phyloP scores from a whole-genome alignment of 2,888 invertebrate species.

The Philaethria dido region DNA sequence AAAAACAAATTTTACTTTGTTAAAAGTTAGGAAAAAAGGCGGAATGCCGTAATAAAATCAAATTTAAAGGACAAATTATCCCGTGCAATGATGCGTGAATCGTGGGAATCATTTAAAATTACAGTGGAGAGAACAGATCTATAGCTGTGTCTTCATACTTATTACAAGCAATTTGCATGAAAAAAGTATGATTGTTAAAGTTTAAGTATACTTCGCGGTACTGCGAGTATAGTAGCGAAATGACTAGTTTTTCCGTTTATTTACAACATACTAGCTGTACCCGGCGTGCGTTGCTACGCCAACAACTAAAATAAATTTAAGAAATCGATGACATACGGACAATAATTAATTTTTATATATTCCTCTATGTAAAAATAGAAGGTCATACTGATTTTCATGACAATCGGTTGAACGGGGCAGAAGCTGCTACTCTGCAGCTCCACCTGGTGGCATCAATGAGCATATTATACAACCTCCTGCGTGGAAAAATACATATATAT shows the following conservation, averaged over 20 bases:
- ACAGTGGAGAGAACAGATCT: conserved; percentile 4
- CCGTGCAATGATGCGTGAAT: conserved; percentile 13
- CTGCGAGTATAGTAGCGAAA: not conserved
- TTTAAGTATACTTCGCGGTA: not conserved
- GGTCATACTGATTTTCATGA: too few relatives aligned
- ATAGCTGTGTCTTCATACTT: conserved; percentile 2
- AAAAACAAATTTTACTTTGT: not conserved
- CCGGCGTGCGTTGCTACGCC: too few relatives aligned
- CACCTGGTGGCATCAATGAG: too few relatives aligned
- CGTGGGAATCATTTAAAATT: conserved; percentile 23
- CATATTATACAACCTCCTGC: too few relatives aligned
- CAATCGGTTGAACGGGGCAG: too few relatives aligned
- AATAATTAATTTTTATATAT: too few relatives aligned
- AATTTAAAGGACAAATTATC: conserved; percentile 14
- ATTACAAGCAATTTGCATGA: not conserved
- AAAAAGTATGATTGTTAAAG: not conserved
- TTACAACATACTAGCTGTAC: not conserved
- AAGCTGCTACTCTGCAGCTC: too few relatives aligned
- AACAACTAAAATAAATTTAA: too few relatives aligned
- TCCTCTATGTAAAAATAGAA: too few relatives aligned
- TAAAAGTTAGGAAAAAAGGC: not conserved
- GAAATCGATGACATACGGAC: too few relatives aligned
- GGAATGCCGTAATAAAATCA: conserved; percentile 8
- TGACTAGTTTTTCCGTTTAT: not conserved
- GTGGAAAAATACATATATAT: too few relatives aligned